These are phyloP conservation scores for Labeo rohita DNA, from an alignment of 2,113 vertebrate species.

Conservation along the genomic window DNA sequence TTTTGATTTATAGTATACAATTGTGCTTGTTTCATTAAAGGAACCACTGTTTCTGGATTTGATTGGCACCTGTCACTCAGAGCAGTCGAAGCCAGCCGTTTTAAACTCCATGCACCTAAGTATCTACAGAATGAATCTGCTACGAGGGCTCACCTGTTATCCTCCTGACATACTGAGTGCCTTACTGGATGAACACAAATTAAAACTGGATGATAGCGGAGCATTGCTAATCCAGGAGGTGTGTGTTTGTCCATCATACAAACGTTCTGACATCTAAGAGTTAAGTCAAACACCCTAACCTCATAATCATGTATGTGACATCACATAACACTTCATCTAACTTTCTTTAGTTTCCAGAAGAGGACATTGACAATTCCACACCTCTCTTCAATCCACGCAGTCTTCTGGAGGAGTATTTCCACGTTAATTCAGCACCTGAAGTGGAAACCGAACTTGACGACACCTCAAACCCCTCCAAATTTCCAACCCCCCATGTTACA, in stretches of 20 bases:
- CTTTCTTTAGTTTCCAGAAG: conserved; percentile 27
- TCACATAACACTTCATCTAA: not conserved
- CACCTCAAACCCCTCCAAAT: not conserved
- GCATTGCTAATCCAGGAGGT: conserved; percentile 64
- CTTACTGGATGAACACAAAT: conserved; percentile 74
- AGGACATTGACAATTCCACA: conserved; percentile 3
- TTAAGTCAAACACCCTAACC: not conserved
- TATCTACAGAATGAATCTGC: conserved; percentile 74
- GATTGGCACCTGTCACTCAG: conserved; percentile 90
- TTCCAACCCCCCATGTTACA: conserved; percentile 67
- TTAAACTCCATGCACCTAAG: conserved; percentile 82
- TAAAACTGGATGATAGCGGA: conserved; percentile 70
- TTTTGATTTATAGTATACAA: not conserved
- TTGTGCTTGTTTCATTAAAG: conserved; percentile 66
- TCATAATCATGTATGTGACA: not conserved
- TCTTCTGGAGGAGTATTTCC: conserved; percentile 78
- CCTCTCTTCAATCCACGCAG: conserved; percentile 24
- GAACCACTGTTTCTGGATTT: conserved; percentile 87
- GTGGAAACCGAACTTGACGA: conserved; percentile 2
- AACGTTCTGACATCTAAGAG: not conserved
- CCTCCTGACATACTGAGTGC: conserved; percentile 75
- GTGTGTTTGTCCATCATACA: not conserved
- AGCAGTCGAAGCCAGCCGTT: conserved; percentile 75
- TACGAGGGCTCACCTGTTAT: conserved; percentile 76
- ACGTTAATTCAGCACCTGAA: conserved; percentile 45